phyloP scores from a whole-genome alignment of 2,113 vertebrate species.

The Mus spicilegus region DNA sequence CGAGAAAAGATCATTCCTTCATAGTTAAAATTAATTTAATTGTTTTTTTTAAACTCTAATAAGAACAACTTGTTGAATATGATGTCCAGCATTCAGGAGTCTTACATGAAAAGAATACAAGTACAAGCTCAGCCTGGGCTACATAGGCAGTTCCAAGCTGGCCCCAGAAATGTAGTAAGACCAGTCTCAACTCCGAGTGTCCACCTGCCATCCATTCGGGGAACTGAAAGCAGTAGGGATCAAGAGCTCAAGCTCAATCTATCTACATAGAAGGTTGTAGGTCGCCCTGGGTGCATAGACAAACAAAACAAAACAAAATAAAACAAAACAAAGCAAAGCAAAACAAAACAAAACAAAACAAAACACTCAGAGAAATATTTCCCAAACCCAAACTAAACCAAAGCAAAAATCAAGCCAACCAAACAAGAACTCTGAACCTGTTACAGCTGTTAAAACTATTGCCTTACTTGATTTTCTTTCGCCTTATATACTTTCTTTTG shows the following conservation, averaged over 20 bases:
- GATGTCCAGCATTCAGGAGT: neutral
- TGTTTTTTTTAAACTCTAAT: neutral
- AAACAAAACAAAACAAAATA: neutral
- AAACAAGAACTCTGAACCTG: neutral
- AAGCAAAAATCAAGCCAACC: neutral
- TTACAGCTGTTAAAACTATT: neutral
- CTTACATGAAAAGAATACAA: neutral
- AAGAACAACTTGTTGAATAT: neutral
- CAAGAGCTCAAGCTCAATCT: neutral
- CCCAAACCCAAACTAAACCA: neutral
- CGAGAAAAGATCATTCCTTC: neutral
- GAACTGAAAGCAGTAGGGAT: neutral
- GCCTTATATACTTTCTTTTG: neutral
- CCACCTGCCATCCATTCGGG: neutral
- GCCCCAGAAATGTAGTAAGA: neutral
- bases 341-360: neutral
- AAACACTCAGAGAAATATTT: neutral
- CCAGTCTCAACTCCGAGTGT: neutral
- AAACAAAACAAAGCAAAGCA: neutral
- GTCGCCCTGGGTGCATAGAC: neutral
- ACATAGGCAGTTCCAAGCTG: neutral
- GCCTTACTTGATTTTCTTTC: constrained; percentile 1
- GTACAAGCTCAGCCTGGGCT: neutral
- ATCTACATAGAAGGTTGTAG: neutral
- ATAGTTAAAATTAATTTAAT: neutral